These are phyloP conservation scores for Fopius arisanus DNA, from an alignment of 1,140 invertebrate species.

Conservation along the genomic window DNA sequence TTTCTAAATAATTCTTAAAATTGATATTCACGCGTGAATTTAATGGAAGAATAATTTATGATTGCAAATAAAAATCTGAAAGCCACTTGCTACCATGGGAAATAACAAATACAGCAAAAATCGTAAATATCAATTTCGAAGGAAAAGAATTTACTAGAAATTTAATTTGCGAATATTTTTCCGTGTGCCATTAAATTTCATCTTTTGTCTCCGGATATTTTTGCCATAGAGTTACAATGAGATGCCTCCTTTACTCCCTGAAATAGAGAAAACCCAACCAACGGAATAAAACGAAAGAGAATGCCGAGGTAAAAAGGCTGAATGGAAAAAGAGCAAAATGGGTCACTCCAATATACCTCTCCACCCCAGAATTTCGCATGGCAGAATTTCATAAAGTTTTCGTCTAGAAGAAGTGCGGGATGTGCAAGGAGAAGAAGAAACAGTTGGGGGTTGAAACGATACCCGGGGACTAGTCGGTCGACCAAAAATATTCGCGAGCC, in stretches of 20 bases:
- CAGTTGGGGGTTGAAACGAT: background rate
- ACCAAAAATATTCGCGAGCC: conserved; percentile 14
- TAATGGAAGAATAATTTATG: too few species aligned
- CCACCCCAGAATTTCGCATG: background rate
- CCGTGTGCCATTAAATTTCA: background rate
- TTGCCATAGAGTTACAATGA: background rate
- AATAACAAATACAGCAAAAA: too few species aligned
- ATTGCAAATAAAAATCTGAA: too few species aligned
- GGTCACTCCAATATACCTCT: background rate
- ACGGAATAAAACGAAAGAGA: background rate
- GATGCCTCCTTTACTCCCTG: background rate
- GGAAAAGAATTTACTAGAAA: background rate
- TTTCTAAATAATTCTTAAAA: too few species aligned
- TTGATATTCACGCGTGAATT: too few species aligned
- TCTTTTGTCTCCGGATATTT: background rate
- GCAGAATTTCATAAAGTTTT: conserved; percentile 15
- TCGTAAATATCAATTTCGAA: too few species aligned
- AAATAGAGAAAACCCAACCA: background rate
- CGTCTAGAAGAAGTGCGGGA: background rate
- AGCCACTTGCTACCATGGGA: too few species aligned
- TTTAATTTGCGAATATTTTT: background rate
- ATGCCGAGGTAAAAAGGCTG: background rate
- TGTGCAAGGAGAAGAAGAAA: background rate
- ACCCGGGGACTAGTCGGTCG: background rate
- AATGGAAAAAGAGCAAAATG: background rate